Evolutionary conservation across 1,140 invertebrate species (phyloP).

Genomic region (Venturia canescens): DNA sequence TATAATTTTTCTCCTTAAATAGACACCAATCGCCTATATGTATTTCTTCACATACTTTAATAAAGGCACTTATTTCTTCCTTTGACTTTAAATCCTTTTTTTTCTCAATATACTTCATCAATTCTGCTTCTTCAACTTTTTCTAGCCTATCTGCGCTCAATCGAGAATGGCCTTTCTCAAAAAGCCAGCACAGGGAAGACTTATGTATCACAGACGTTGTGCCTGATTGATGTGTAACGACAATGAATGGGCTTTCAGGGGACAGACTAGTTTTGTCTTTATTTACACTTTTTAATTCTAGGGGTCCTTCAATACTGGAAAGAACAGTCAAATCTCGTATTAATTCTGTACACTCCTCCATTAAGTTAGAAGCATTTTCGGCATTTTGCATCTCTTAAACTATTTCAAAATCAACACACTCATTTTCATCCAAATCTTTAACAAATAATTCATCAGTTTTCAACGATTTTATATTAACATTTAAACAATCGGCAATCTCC

Average conservation of each 20-base stretch:
- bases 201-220: slow-evolving; percentile 34
- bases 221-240: slow-evolving; percentile 22
- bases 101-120: slow-evolving; percentile 13
- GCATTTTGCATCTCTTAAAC: neutral
- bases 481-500: neutral
- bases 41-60: slow-evolving; percentile 25
- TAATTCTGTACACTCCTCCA: slow-evolving; percentile 28
- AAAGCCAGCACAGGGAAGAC: slow-evolving; percentile 27
- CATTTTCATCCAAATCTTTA: slow-evolving; percentile 30
- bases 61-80: slow-evolving; percentile 9
- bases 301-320: slow-evolving; percentile 23
- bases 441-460: slow-evolving; percentile 11
- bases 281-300: slow-evolving; percentile 32
- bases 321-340: slow-evolving; percentile 19
- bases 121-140: slow-evolving; percentile 26
- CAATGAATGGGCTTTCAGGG: slow-evolving; percentile 30
- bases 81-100: slow-evolving; percentile 13
- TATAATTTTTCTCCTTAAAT: slow-evolving; percentile 33
- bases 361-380: slow-evolving; percentile 4
- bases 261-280: slow-evolving; percentile 31
- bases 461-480: slow-evolving; percentile 11
- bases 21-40: slow-evolving; percentile 33
- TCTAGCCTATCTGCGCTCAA: slow-evolving; percentile 36
- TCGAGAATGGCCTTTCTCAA: slow-evolving; percentile 21
- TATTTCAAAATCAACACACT: slow-evolving; percentile 10